A percentile compares a stretch with the other conserved stretches of the same genome.
Evolutionary conservation across 2,797 vertebrate species (phyloP).

Genomic region (Pelobates cultripes): DNA sequence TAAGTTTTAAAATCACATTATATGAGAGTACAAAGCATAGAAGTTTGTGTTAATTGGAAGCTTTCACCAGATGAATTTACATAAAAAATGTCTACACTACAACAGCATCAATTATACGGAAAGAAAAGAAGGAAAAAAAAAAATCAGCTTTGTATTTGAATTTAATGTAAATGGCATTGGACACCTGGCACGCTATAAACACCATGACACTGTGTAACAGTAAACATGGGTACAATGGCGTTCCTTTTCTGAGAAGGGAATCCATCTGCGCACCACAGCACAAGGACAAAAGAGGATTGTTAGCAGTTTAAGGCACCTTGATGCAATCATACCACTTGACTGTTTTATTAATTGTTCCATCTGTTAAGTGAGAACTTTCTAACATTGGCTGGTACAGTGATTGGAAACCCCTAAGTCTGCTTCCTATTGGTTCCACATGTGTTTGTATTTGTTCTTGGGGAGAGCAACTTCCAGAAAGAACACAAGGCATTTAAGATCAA

Average conservation of each 20-base stretch:
- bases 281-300: slow-evolving; percentile 79
- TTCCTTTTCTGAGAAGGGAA: slow-evolving; percentile 69
- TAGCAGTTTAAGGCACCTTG: slow-evolving; percentile 75
- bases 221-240: slow-evolving; percentile 65
- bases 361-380: slow-evolving; percentile 77
- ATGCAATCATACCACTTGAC: slow-evolving; percentile 68
- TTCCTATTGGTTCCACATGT: slow-evolving; percentile 85
- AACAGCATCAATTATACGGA: slow-evolving; percentile 40
- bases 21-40: slow-evolving; percentile 24
- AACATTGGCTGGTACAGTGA: slow-evolving; percentile 71
- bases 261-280: slow-evolving; percentile 69
- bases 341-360: slow-evolving; percentile 79
- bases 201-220: slow-evolving; percentile 60
- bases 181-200: slow-evolving; percentile 72
- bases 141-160: slow-evolving; percentile 64
- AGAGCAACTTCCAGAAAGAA: slow-evolving; percentile 77
- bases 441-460: slow-evolving; percentile 80
- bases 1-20: neutral
- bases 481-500: slow-evolving; percentile 79
- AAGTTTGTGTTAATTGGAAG: slow-evolving; percentile 31
- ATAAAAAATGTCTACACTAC: slow-evolving; percentile 38
- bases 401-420: slow-evolving; percentile 74
- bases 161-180: slow-evolving; percentile 67
- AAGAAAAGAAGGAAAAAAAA: slow-evolving; percentile 22
- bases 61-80: slow-evolving; percentile 36